Percentiles rank a stretch among this genome's conserved stretches.
Conservation (phyloP, 1,140 invertebrate genomes). For the Lucilia sericata region DNA sequence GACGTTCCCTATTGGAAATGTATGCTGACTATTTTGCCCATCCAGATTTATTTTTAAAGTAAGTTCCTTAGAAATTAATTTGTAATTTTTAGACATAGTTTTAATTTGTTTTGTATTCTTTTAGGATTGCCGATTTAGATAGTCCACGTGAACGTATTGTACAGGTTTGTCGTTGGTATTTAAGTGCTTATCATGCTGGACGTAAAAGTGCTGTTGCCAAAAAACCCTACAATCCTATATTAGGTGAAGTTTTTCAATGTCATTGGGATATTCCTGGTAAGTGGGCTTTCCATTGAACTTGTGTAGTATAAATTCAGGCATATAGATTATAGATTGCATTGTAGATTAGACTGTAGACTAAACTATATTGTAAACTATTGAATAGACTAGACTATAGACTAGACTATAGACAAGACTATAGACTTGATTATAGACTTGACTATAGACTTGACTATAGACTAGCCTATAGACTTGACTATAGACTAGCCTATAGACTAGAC, state of each 20-base stretch:
- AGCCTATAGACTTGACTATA: too few species aligned
- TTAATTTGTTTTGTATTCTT: slow-evolving; percentile 21
- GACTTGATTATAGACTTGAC: too few species aligned
- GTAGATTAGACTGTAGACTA: too few species aligned
- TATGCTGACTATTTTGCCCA: slow-evolving; percentile 99
- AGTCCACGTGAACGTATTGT: slow-evolving; percentile 92
- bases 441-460: too few species aligned
- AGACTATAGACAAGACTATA: too few species aligned
- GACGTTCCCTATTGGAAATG: slow-evolving; percentile 96
- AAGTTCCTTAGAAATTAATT: slow-evolving; percentile 59
- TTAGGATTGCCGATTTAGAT: slow-evolving; percentile 83
- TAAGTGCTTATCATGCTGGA: slow-evolving; percentile 97
- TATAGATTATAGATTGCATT: too few species aligned
- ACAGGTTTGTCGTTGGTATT: slow-evolving; percentile 93
- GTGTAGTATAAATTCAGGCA: too few species aligned
- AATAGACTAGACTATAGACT: too few species aligned
- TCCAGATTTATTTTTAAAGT: slow-evolving; percentile 96
- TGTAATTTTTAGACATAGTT: slow-evolving; percentile 13
- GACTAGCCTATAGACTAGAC: too few species aligned
- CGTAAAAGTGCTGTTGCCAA: slow-evolving; percentile 94
- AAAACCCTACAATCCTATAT: slow-evolving; percentile 97
- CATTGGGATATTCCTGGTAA: slow-evolving; percentile 79
- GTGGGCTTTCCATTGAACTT: too few species aligned
- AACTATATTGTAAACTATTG: too few species aligned
- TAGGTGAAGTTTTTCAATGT: slow-evolving; percentile 95